Conservation (phyloP, 1,140 invertebrate species). For the Euwallacea similis region DNA sequence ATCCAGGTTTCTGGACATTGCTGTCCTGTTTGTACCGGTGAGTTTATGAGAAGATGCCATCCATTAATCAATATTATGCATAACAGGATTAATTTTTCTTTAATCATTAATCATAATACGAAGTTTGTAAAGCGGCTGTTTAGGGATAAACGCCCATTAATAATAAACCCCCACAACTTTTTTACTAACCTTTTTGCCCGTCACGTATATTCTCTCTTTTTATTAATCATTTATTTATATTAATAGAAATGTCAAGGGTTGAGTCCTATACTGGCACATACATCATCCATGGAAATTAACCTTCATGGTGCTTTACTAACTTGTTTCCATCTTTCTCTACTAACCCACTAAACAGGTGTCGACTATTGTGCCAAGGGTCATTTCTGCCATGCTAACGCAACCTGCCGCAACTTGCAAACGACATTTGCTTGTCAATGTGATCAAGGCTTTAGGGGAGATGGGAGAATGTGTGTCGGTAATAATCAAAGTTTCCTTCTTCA, state of each 20-base stretch:
- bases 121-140: too few species aligned
- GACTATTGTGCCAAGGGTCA: constrained; percentile 87
- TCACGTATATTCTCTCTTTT: too few species aligned
- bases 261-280: too few species aligned
- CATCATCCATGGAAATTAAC: too few species aligned
- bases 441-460: constrained; percentile 79
- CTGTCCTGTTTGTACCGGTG: constrained; percentile 90
- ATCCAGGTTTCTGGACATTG: constrained; percentile 82
- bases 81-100: too few species aligned
- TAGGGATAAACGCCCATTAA: too few species aligned
- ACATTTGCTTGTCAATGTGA: constrained; percentile 83
- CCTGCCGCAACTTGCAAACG: constrained; percentile 81
- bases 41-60: not conserved
- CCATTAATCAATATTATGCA: too few species aligned
- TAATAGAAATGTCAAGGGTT: too few species aligned
- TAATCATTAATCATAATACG: too few species aligned
- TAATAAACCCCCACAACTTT: too few species aligned
- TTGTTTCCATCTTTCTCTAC: constrained; percentile 34
- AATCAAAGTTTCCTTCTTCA: not conserved
- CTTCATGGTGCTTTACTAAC: constrained; percentile 14
- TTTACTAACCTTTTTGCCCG: too few species aligned
- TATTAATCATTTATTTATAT: too few species aligned
- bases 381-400: constrained; percentile 79
- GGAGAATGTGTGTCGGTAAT: constrained; percentile 68
- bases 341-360: constrained; percentile 63